A percentile compares a stretch with the other conserved stretches of the same genome.
These are phyloP conservation scores for Prochilodus magdalenae DNA, from an alignment of 2,113 vertebrate genomes.

Conservation along the genomic window DNA sequence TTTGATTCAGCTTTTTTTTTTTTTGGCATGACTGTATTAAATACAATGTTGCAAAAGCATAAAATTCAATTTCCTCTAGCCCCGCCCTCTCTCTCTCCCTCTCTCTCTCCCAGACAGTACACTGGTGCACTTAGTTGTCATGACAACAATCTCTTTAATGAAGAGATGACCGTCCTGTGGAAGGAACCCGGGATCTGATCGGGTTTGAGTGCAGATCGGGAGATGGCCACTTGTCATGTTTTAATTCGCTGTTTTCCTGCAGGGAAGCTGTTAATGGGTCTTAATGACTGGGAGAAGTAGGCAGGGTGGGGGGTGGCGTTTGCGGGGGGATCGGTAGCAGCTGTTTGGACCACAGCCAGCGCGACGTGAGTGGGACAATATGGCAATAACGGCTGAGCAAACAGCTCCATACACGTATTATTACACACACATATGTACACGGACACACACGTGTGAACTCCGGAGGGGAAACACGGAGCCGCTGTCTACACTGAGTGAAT, in stretches of 20 bases:
- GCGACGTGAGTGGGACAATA: not conserved
- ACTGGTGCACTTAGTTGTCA: constrained; percentile 60
- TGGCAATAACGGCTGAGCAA: constrained; percentile 12
- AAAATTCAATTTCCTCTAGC: too few species aligned
- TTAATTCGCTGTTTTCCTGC: constrained; percentile 1
- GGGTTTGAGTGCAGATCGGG: constrained; percentile 9
- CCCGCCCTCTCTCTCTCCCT: not conserved
- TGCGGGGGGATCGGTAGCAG: not conserved
- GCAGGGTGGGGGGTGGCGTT: too few species aligned
- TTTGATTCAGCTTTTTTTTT: too few species aligned
- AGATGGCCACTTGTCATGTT: constrained; percentile 8
- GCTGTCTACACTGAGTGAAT: too few species aligned
- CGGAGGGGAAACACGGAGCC: not conserved
- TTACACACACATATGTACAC: constrained; percentile 4
- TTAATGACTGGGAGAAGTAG: not conserved
- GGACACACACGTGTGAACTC: not conserved
- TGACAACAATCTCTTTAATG: constrained; percentile 61
- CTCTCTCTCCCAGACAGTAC: not conserved
- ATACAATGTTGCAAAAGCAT: too few species aligned
- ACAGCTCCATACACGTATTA: not conserved
- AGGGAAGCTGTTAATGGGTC: not conserved
- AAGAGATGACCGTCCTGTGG: constrained; percentile 16
- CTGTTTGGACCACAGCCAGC: not conserved
- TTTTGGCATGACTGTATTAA: too few species aligned
- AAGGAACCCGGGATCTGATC: not conserved